A percentile compares a stretch with the other conserved stretches of the same genome.
phyloP scores from a whole-genome alignment of 2,113 vertebrate genomes.

The Riparia riparia region DNA sequence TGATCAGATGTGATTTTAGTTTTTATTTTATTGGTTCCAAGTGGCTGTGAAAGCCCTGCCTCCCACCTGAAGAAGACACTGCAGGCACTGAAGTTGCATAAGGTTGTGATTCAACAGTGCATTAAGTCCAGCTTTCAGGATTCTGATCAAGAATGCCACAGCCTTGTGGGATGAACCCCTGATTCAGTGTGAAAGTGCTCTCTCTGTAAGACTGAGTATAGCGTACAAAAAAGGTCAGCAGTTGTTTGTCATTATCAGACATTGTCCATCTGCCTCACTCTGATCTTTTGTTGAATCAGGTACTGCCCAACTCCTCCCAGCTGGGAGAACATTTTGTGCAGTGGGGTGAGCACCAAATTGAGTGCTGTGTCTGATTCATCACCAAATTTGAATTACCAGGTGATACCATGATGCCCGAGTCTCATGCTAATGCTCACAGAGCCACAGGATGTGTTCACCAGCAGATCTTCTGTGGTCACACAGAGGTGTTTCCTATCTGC shows the following conservation, averaged over 20 bases:
- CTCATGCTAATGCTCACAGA: rapidly evolving
- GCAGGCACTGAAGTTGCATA: background rate
- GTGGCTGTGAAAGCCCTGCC: background rate
- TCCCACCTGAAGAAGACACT: background rate
- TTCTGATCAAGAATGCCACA: background rate
- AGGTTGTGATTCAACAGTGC: background rate
- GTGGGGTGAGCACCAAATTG: background rate
- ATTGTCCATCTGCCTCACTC: background rate
- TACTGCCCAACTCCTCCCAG: background rate
- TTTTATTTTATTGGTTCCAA: background rate
- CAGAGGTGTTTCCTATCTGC: background rate
- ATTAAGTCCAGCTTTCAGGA: background rate
- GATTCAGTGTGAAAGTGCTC: background rate
- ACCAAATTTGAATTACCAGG: background rate
- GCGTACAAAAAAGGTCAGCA: background rate
- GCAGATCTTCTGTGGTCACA: background rate
- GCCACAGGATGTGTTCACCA: background rate
- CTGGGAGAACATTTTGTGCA: background rate
- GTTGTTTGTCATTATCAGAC: background rate
- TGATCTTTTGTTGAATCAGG: background rate
- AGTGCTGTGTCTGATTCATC: background rate
- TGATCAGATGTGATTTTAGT: background rate
- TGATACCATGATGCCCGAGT: background rate
- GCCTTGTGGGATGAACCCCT: background rate
- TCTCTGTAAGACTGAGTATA: background rate